These are phyloP conservation scores for Morone chrysops DNA, from an alignment of 2,113 vertebrate genomes.

Conservation along the genomic window DNA sequence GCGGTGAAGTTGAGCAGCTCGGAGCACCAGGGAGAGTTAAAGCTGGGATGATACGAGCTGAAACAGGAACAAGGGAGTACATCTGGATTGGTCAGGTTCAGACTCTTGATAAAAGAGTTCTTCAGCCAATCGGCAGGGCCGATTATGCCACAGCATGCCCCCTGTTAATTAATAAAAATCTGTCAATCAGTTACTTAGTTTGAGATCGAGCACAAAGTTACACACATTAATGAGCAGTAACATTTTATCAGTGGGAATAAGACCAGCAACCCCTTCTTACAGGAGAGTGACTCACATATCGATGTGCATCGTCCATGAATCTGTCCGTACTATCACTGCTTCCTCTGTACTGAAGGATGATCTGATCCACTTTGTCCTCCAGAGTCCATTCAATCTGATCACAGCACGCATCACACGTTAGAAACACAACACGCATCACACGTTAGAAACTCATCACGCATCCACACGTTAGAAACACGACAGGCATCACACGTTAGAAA, in stretches of 20 bases:
- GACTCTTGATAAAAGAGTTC: slow-evolving; percentile 61
- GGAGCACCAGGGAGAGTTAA: slow-evolving; percentile 53
- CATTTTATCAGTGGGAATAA: neutral
- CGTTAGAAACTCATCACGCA: neutral
- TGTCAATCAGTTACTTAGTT: neutral
- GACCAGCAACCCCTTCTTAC: neutral
- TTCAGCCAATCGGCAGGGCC: slow-evolving; percentile 70
- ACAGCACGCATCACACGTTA: neutral
- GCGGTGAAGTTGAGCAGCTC: neutral
- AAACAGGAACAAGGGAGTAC: slow-evolving; percentile 82
- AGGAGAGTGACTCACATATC: slow-evolving; percentile 58
- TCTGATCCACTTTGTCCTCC: slow-evolving; percentile 2
- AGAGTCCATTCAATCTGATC: slow-evolving; percentile 63
- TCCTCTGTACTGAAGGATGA: slow-evolving; percentile 55
- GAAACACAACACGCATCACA: neutral
- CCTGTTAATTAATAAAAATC: slow-evolving; percentile 48
- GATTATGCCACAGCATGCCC: slow-evolving; percentile 71
- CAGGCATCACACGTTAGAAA: neutral
- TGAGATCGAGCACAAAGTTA: no score
- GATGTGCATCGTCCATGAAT: slow-evolving; percentile 76
- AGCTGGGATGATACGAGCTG: neutral
- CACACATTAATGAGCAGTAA: neutral
- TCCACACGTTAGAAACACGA: neutral
- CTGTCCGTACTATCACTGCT: neutral
- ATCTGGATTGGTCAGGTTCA: slow-evolving; percentile 1